Conservation (phyloP, 1,140 invertebrate genomes). For the Leptinotarsa lineolata region DNA sequence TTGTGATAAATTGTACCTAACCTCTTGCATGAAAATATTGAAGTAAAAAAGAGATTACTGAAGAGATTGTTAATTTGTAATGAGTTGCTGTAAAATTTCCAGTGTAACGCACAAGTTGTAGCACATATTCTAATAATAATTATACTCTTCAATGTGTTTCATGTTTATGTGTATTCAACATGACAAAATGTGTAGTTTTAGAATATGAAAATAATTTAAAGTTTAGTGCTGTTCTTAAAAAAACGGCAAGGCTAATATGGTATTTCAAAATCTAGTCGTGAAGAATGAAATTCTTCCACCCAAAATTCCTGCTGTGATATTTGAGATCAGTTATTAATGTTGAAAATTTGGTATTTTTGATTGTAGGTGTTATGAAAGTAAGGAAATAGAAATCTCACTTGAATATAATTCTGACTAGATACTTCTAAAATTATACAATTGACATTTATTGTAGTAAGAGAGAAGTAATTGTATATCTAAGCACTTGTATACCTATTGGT, state of each 20-base stretch:
- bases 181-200: neutral
- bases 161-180: neutral
- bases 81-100: neutral
- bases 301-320: constrained; percentile 27
- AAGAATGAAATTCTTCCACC: neutral
- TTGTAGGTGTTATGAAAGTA: too few relatives aligned
- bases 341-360: neutral
- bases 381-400: too few relatives aligned
- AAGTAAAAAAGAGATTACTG: neutral
- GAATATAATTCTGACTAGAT: too few relatives aligned
- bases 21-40: too few relatives aligned
- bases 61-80: neutral
- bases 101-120: constrained; percentile 11
- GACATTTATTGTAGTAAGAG: too few relatives aligned
- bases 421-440: too few relatives aligned
- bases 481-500: too few relatives aligned
- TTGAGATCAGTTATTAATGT: neutral
- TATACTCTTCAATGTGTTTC: neutral
- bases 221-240: neutral
- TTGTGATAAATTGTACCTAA: too few relatives aligned
- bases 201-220: neutral
- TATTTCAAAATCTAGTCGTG: constrained; percentile 27
- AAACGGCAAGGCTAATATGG: constrained; percentile 16
- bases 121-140: neutral
- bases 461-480: too few relatives aligned